Percentiles rank a stretch among this genome's conserved stretches.
Evolutionary conservation across 1,140 invertebrate species (phyloP).

Genomic region (Hypsibius dujardini): DNA sequence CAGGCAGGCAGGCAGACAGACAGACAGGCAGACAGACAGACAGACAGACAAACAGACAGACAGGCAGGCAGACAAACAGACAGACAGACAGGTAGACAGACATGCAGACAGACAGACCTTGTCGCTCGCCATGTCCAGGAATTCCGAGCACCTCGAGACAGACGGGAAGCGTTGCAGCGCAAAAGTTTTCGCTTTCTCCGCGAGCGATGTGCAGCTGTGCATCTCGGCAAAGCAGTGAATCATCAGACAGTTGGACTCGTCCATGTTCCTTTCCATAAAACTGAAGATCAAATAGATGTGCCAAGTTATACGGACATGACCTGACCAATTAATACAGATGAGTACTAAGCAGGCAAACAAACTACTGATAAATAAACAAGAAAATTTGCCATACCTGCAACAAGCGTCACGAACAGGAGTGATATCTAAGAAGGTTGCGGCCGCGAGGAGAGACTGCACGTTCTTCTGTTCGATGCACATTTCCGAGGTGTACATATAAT

Average conservation of each 20-base stretch:
- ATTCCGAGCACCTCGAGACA: conserved; percentile 11
- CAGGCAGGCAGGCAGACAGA: no score
- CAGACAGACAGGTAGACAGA: no score
- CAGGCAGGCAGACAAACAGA: no score
- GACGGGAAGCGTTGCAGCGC: conserved; percentile 25
- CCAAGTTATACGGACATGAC: no score
- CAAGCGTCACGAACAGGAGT: conserved; percentile 38
- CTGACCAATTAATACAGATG: no score
- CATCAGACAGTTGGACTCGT: conserved; percentile 39
- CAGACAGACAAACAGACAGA: no score
- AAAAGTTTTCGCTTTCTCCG: conserved; percentile 35
- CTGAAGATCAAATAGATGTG: no score
- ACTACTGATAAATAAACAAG: no score
- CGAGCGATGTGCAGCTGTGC: conserved; percentile 37
- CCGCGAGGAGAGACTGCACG: conserved; percentile 41
- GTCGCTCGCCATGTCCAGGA: conserved; percentile 13
- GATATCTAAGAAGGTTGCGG: conserved; percentile 42
- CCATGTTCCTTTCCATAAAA: conserved; percentile 40
- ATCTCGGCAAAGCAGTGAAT: conserved; percentile 43
- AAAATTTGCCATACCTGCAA: no score
- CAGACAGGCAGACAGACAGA: no score
- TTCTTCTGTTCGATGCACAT: conserved; percentile 38
- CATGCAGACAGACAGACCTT: background rate
- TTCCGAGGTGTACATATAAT: conserved; percentile 41
- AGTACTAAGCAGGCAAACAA: no score